Percentiles rank a stretch among this genome's conserved stretches.
These are phyloP conservation scores for Myiagra hebetior DNA, from an alignment of 2,113 vertebrate genomes.

Conservation along the genomic window DNA sequence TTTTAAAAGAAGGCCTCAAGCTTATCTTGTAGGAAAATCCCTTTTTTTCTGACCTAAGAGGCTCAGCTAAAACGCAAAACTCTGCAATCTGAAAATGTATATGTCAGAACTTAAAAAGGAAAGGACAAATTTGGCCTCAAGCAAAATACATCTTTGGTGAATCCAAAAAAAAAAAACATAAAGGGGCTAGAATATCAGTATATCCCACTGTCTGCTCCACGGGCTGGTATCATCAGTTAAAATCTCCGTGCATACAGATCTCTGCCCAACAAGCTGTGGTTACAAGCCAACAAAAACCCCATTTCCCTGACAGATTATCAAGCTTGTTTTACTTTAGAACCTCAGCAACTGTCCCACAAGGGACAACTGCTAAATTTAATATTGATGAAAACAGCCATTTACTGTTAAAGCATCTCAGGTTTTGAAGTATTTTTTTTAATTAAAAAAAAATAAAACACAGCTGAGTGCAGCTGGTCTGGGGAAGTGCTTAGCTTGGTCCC, in stretches of 20 bases:
- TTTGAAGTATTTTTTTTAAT: neutral
- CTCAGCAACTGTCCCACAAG: neutral
- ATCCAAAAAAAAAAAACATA: neutral
- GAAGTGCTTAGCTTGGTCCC: neutral
- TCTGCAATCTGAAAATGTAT: constrained; percentile 27
- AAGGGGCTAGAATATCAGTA: neutral
- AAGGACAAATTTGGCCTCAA: constrained; percentile 32
- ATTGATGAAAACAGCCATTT: constrained; percentile 16
- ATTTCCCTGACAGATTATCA: constrained; percentile 7
- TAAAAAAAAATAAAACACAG: neutral
- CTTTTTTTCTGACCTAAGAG: constrained; percentile 15
- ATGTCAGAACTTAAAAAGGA: constrained; percentile 40
- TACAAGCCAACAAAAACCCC: neutral
- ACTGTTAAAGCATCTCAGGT: neutral
- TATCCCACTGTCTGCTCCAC: neutral
- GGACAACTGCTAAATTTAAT: neutral
- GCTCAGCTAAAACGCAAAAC: neutral
- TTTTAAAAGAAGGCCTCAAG: constrained; percentile 15
- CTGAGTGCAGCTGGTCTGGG: neutral
- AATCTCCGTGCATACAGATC: neutral
- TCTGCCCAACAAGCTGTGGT: neutral
- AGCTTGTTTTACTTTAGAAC: neutral
- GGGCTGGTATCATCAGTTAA: neutral
- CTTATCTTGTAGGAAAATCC: neutral
- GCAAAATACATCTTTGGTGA: constrained; percentile 7